Base-by-base conservation (phyloP, 2,113 vertebrate genomes). In the Lepus europaeus region DNA sequence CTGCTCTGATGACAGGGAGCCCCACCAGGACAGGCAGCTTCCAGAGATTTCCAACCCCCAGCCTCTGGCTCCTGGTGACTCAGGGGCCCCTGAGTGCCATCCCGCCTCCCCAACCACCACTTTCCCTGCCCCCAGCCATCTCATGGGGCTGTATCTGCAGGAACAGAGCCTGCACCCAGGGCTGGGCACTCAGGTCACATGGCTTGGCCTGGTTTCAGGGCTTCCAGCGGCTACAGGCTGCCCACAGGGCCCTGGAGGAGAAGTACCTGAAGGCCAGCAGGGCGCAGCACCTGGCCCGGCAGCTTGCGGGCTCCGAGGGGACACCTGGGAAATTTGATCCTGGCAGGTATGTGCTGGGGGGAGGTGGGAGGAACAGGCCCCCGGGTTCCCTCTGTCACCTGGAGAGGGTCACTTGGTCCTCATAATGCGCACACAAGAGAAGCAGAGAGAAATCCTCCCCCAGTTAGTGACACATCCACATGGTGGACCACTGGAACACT, bases 251-350 rank as follows among this genome's bases (percentile, higher is more conserved):
- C 4, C 97, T 99, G 76, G 99, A 99, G 87, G 98, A 87, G 45
- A 97, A 98, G 2, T 99, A 99, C 94, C 97, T 99, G 81, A 96
- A 93, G 53, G 98, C 98, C 1, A 98, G 98, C 69, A 98, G 98
- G 59, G 95, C 99, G 53, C 96, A 97, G 66, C 98, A 92, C 36
- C 91, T 69, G 25, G 70, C 96, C 61, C 98, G 98, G 92, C 98
- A 97, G 79, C 83, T 51, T 13, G 87, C 88, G 0, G 5, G 74
- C 29, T 95, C 95, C 3, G 53, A 19, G 0, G 93, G 87, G 12
- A 22, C 23, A 0, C 31, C 74, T 0, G 96, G 80, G 72, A 93
- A 77, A 3, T 99, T 99, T 17, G 99, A 99, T 95, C 98, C 98
- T 0, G 77, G 98, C 66, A 98, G 99, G 99, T 99, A 64, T 0